These are phyloP conservation scores for Elachura formosa DNA, from an alignment of 2,113 vertebrate genomes.

Conservation along the genomic window DNA sequence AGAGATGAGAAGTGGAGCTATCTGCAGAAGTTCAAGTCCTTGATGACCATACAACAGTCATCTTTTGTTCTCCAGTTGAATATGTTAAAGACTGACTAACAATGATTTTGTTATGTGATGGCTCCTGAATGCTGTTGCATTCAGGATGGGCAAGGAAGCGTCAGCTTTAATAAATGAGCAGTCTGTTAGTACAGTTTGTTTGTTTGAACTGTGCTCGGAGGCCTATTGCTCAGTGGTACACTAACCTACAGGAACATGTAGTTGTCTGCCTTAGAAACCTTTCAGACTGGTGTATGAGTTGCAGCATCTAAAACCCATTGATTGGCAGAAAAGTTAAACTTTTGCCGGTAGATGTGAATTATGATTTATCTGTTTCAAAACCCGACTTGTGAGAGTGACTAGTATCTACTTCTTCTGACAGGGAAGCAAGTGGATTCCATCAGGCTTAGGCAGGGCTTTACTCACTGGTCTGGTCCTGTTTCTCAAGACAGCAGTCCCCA, in stretches of 20 bases:
- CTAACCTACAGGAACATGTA: not conserved
- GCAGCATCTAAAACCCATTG: not conserved
- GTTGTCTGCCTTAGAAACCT: not conserved
- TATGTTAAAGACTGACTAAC: not conserved
- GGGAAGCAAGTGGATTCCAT: not conserved
- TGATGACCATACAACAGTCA: not conserved
- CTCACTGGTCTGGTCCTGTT: not conserved
- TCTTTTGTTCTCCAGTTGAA: constrained; percentile 22
- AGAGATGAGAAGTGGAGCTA: not conserved
- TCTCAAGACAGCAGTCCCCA: not conserved
- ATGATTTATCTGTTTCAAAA: not conserved
- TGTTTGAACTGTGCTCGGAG: not conserved
- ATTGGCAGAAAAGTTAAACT: not conserved
- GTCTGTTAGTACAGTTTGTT: not conserved
- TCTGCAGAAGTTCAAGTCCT: not conserved
- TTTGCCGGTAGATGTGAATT: not conserved
- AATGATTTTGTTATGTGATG: constrained; percentile 21
- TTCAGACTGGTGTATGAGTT: not conserved
- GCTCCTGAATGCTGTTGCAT: not conserved
- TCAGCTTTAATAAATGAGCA: constrained; percentile 24
- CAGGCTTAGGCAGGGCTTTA: not conserved
- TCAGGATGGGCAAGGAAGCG: not conserved
- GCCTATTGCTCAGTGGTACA: not conserved
- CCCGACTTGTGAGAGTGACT: not conserved
- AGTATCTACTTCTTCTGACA: not conserved